Conservation (phyloP, 2,113 vertebrate genomes). For the Semicossyphus pulcher region DNA sequence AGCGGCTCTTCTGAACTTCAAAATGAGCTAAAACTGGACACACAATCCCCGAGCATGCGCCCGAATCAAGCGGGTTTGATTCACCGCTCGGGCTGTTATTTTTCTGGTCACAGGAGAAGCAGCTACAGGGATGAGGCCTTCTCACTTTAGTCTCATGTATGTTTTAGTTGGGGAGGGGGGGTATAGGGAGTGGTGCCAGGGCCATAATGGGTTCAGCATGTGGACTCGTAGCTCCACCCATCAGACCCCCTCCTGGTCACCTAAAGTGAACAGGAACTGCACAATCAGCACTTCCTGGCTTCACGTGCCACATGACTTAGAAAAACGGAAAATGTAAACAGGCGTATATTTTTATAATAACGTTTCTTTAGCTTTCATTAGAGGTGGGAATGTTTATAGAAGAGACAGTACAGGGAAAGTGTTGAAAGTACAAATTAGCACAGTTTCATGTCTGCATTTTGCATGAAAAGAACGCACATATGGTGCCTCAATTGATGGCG, state of each 20-base stretch:
- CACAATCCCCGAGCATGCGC: conserved; percentile 28
- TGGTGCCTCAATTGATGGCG: neutral
- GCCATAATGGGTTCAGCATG: conserved; percentile 84
- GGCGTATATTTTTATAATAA: conserved; percentile 12
- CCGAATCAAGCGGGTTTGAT: conserved; percentile 44
- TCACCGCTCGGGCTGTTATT: conserved; percentile 58
- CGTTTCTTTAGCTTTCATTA: neutral
- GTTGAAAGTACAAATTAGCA: neutral
- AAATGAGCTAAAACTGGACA: conserved; percentile 26
- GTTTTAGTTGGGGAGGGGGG: conserved; percentile 67
- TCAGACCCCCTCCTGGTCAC: conserved; percentile 59
- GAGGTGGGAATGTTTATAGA: neutral
- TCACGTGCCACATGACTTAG: conserved; percentile 56
- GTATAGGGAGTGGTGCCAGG: conserved; percentile 72
- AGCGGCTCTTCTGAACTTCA: conserved; percentile 37
- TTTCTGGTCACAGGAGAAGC: conserved; percentile 65
- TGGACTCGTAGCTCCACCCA: conserved; percentile 64
- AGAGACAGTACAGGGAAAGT: neutral
- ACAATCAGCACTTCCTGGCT: conserved; percentile 78
- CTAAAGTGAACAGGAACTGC: conserved; percentile 71
- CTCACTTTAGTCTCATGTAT: conserved; percentile 69
- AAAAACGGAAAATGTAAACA: conserved; percentile 31
- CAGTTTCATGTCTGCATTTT: neutral
- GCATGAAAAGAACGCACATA: neutral
- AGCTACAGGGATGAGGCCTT: conserved; percentile 61